These are phyloP conservation scores for Bilobella aurantiaca DNA, from an alignment of 1,140 invertebrate genomes.

Conservation along the genomic window DNA sequence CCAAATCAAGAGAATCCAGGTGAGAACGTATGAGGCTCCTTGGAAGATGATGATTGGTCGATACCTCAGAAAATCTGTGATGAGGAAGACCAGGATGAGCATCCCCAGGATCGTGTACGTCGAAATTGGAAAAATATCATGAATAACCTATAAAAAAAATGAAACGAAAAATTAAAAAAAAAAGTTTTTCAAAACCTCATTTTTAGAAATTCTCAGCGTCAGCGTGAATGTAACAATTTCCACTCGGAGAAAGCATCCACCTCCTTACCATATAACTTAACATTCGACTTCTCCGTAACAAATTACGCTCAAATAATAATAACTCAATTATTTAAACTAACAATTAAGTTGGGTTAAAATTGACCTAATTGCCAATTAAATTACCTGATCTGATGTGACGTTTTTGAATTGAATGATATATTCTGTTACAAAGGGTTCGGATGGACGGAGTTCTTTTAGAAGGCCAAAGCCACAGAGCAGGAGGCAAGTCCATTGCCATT, in stretches of 20 bases:
- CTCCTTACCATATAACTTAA: too few species aligned
- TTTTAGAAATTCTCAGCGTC: too few species aligned
- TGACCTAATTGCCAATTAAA: too few species aligned
- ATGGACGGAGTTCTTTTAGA: slow-evolving; percentile 69
- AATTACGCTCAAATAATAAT: too few species aligned
- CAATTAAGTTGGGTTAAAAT: too few species aligned
- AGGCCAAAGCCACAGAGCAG: slow-evolving; percentile 65
- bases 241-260: too few species aligned
- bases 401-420: slow-evolving; percentile 64
- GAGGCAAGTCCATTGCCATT: slow-evolving; percentile 54
- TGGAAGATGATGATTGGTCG: slow-evolving; percentile 73
- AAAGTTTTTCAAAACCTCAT: too few species aligned
- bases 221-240: too few species aligned
- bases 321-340: too few species aligned
- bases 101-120: slow-evolving; percentile 65
- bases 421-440: slow-evolving; percentile 67
- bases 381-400: slow-evolving; percentile 52
- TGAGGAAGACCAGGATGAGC: slow-evolving; percentile 61
- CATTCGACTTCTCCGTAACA: too few species aligned
- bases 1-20: slow-evolving; percentile 63
- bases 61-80: slow-evolving; percentile 73
- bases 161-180: too few species aligned
- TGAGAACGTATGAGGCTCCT: slow-evolving; percentile 54
- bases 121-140: slow-evolving; percentile 66
- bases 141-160: slow-evolving; percentile 48